Percentiles rank a stretch among this genome's conserved stretches.
Conservation (phyloP, 2,113 vertebrate species). For the Melanotaenia duboulayi region DNA sequence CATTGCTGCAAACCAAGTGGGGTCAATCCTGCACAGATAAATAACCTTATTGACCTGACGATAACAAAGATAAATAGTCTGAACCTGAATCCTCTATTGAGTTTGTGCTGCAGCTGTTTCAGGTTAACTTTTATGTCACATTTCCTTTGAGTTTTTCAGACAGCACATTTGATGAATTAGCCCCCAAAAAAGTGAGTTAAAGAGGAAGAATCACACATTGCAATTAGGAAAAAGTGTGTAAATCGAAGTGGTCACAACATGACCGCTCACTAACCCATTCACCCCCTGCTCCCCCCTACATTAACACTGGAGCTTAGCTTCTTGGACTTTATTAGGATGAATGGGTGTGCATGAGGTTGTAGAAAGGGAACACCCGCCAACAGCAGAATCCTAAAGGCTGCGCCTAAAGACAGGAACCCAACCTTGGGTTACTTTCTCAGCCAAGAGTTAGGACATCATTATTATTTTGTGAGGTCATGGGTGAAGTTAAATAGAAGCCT, state of each 20-base stretch:
- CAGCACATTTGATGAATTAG: slow-evolving; percentile 13
- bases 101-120: slow-evolving; percentile 27
- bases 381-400: neutral
- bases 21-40: slow-evolving; percentile 51
- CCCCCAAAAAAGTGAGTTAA: neutral
- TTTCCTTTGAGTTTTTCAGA: slow-evolving; percentile 8
- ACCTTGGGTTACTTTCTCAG: neutral
- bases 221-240: neutral
- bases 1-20: slow-evolving; percentile 40
- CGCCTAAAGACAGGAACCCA: neutral
- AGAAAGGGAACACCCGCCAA: neutral
- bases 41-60: slow-evolving; percentile 60
- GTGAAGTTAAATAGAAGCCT: slow-evolving; percentile 7
- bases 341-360: neutral
- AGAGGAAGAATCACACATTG: neutral
- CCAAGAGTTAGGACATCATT: neutral
- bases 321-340: neutral
- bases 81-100: slow-evolving; percentile 28
- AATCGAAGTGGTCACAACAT: neutral
- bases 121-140: slow-evolving; percentile 15
- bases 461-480: neutral
- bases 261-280: neutral
- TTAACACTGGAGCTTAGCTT: neutral
- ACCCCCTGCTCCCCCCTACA: no score
- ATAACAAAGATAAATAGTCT: slow-evolving; percentile 60